Base-by-base conservation (phyloP, 2,113 vertebrate species). In the Oryzias curvinotus region DNA sequence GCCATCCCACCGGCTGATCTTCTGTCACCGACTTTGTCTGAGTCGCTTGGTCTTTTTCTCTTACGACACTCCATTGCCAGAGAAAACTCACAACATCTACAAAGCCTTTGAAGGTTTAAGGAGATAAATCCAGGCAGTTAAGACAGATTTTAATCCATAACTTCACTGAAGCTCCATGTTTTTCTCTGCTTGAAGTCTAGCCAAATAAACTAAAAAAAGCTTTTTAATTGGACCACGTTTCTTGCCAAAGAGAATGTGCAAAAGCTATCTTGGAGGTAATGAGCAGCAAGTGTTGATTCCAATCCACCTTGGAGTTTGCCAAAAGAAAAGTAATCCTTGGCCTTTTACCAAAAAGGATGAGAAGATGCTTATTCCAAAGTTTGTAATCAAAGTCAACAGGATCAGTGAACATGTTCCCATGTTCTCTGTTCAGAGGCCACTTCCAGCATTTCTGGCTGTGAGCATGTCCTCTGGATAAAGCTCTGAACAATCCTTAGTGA, bases 61-160 rank as follows among this genome's bases (percentile, higher is more conserved):
- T 69, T 88, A 49, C 80, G 85, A 19, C 84, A 55, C 67, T 85
- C 83, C 89, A 90, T 91, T 21, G 30, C 75, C 45, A 16, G 15
- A 51, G 47, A 65, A 52, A 30, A 58, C 14, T 1, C 26, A 57
- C 62, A 72, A 67, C 58, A 73, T 75, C 64, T 69, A 57, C 46
- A 66, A 49, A 7, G 55, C 68, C 46, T 50, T 57, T 60, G 51
- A 69, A 73, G 47, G 57, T 76, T 70, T 77, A 75, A 83, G 62
- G 70, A 70, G 68, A 50, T 73, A 57, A 57, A 65, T 77, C 69
- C 62, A 82, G 76, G 73, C 59, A 83, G 69, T 78, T 78, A 63
- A 36, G 72, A 63, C 58, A 62, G 51, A 36, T 36, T 36, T 36
- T 12, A 8, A 36, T 36, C 36, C 36, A 36, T 36, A 36, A 36